phyloP scores from a whole-genome alignment of 2,797 vertebrate species.

The Tokudaia tokunoshimensis region DNA sequence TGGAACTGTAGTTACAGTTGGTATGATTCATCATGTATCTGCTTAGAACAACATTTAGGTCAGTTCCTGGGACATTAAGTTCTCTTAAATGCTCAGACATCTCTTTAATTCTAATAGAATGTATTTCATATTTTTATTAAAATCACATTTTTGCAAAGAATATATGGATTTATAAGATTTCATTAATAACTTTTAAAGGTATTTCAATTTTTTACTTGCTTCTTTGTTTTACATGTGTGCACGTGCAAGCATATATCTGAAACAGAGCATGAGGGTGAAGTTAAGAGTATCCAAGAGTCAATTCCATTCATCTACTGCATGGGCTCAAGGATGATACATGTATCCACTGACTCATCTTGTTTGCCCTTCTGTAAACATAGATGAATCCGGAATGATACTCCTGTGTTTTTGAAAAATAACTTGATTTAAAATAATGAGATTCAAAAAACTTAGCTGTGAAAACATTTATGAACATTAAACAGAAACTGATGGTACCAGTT shows the following conservation, averaged over 20 bases:
- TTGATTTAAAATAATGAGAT: constrained; percentile 61
- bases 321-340: background rate
- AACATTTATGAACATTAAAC: constrained; percentile 49
- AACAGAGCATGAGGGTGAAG: no score
- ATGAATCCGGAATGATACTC: background rate
- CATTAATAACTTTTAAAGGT: constrained; percentile 1
- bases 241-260: background rate
- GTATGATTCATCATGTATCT: background rate
- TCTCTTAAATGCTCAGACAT: background rate
- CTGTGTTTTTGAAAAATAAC: background rate
- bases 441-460: constrained; percentile 46
- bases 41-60: background rate
- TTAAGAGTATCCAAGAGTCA: no score
- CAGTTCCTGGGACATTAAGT: background rate
- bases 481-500: constrained; percentile 15
- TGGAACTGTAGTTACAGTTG: background rate
- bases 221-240: background rate
- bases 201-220: background rate
- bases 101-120: background rate
- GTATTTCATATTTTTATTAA: background rate
- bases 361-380: background rate
- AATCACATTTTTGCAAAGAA: background rate
- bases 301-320: background rate
- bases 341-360: background rate
- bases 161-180: background rate